phyloP scores from a whole-genome alignment of 2,797 vertebrate species.

The Onychomys arenicola region DNA sequence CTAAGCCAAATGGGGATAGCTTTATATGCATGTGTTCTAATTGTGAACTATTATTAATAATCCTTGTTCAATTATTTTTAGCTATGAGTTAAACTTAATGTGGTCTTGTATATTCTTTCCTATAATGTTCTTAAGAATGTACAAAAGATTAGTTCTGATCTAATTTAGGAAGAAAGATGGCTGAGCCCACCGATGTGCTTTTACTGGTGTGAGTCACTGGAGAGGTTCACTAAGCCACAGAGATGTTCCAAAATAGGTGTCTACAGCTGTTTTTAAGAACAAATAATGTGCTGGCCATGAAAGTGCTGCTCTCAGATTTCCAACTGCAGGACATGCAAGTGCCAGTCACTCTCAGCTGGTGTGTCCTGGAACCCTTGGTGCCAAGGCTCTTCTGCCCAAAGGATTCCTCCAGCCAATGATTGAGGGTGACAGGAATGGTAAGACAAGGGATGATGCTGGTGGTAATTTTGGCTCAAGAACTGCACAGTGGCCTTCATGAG shows the following conservation, averaged over 20 bases:
- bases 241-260: conserved; percentile 75
- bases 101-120: conserved; percentile 12
- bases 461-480: background rate
- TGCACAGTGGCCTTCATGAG: background rate
- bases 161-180: conserved; percentile 68
- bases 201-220: conserved; percentile 37
- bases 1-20: background rate
- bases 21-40: background rate
- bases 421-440: background rate
- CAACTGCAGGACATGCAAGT: background rate
- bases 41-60: background rate
- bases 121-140: conserved; percentile 47
- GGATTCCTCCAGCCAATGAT: background rate
- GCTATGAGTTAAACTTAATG: conserved; percentile 8
- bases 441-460: background rate
- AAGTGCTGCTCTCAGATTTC: conserved; percentile 7
- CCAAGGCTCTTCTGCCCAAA: background rate
- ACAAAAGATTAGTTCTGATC: conserved; percentile 59
- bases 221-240: conserved; percentile 37
- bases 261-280: conserved; percentile 64
- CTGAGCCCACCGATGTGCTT: background rate
- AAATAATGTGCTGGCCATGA: background rate
- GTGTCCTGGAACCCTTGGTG: background rate
- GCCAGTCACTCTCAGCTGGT: conserved; percentile 35
- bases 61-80: conserved; percentile 52